phyloP scores from a whole-genome alignment of 1,140 invertebrate genomes.

The Hycleus phaleratus region DNA sequence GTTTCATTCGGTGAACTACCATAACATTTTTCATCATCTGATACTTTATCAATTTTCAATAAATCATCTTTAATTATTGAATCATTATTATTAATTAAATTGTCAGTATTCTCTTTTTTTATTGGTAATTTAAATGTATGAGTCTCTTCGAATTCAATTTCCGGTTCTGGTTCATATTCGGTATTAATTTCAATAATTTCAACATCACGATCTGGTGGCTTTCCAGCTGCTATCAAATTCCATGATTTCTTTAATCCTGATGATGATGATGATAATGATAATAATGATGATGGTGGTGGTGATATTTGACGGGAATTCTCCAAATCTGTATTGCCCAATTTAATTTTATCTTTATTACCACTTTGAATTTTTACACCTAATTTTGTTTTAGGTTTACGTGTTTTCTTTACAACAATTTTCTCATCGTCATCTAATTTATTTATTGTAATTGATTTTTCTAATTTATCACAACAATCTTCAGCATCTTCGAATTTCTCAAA shows the following conservation, averaged over 20 bases:
- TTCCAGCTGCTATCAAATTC: slow-evolving; percentile 27
- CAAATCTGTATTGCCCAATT: not conserved
- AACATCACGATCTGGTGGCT: not conserved
- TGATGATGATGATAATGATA: not conserved
- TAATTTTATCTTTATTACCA: slow-evolving; percentile 14
- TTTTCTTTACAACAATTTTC: slow-evolving; percentile 24
- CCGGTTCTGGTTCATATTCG: slow-evolving; percentile 15
- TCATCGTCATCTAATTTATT: slow-evolving; percentile 20
- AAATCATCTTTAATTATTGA: slow-evolving; percentile 3
- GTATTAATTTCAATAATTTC: slow-evolving; percentile 7
- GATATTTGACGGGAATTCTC: slow-evolving; percentile 5
- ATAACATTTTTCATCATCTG: slow-evolving; percentile 33
- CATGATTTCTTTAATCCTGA: slow-evolving; percentile 27
- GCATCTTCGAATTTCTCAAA: slow-evolving; percentile 24
- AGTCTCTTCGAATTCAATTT: slow-evolving; percentile 18
- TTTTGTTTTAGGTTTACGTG: slow-evolving; percentile 36
- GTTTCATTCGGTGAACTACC: slow-evolving; percentile 34
- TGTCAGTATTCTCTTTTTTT: slow-evolving; percentile 5
- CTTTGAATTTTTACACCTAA: slow-evolving; percentile 34
- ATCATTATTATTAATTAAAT: slow-evolving; percentile 22
- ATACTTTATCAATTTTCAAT: slow-evolving; percentile 34
- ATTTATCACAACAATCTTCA: slow-evolving; percentile 17
- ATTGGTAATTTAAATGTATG: slow-evolving; percentile 21
- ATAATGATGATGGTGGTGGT: not conserved
- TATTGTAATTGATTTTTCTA: not conserved